Conservation (phyloP, 2,113 vertebrate genomes). For the Cnemophilus loriae region DNA sequence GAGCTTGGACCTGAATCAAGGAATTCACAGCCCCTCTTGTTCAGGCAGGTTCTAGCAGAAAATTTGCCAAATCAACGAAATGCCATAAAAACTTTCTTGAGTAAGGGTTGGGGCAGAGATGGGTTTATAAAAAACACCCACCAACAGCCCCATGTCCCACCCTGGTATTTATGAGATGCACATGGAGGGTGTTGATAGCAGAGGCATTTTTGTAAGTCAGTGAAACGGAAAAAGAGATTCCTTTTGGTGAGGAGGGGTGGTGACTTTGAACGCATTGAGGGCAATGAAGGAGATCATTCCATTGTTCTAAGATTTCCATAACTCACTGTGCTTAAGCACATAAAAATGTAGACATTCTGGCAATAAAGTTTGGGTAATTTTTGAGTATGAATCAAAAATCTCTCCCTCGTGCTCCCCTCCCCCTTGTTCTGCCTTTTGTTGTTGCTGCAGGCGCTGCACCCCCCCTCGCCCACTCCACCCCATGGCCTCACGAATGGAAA, state of each 20-base stretch:
- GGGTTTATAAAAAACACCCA: background rate
- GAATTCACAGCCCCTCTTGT: slow-evolving; percentile 56
- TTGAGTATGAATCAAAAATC: slow-evolving; percentile 61
- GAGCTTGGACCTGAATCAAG: slow-evolving; percentile 50
- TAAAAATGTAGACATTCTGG: slow-evolving; percentile 66
- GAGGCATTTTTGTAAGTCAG: slow-evolving; percentile 35
- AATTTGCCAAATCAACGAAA: slow-evolving; percentile 39
- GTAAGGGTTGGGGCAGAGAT: background rate
- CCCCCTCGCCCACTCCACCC: slow-evolving; percentile 19
- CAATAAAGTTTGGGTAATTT: slow-evolving; percentile 61
- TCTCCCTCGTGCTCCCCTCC: slow-evolving; percentile 12
- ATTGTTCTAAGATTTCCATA: slow-evolving; percentile 70
- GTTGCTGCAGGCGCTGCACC: slow-evolving; percentile 23
- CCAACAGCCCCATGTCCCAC: background rate
- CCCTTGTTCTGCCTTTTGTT: slow-evolving; percentile 29
- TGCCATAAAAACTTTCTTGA: background rate
- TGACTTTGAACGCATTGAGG: background rate
- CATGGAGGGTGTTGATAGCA: slow-evolving; percentile 32
- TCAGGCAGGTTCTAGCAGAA: slow-evolving; percentile 34
- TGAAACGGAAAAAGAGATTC: slow-evolving; percentile 28
- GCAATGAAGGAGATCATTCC: slow-evolving; percentile 57
- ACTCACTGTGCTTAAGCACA: slow-evolving; percentile 64
- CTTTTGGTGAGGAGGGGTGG: slow-evolving; percentile 28
- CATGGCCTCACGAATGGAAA: slow-evolving; percentile 47
- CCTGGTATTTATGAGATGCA: slow-evolving; percentile 54